Evolutionary conservation across 2,797 vertebrate genomes (phyloP).

Genomic region (Phataginus tetradactyla): DNA sequence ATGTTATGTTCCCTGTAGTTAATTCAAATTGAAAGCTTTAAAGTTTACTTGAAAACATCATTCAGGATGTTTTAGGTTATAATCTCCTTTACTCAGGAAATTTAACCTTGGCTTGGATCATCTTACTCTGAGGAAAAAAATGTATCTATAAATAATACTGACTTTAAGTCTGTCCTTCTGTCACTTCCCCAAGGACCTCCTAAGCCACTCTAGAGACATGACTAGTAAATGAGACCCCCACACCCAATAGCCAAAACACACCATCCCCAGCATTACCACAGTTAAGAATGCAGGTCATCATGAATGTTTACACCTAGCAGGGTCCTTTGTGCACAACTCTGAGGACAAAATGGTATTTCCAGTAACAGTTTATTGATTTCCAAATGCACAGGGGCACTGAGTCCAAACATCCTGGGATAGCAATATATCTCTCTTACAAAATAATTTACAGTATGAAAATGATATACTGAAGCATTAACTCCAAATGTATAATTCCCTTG

Average conservation of each 20-base stretch:
- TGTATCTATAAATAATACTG: not conserved
- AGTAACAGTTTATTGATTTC: conserved; percentile 84
- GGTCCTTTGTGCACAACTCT: conserved; percentile 76
- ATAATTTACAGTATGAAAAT: conserved; percentile 81
- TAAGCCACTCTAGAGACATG: not conserved
- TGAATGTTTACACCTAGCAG: conserved; percentile 75
- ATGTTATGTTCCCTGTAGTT: not conserved
- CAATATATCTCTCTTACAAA: conserved; percentile 81
- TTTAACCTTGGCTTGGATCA: not conserved
- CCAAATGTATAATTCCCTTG: conserved; percentile 66
- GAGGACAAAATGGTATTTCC: conserved; percentile 74
- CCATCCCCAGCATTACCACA: not conserved
- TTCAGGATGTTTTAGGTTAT: conserved; percentile 13
- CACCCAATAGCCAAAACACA: not conserved
- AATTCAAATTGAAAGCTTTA: conserved; percentile 20
- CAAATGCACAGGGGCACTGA: conserved; percentile 79
- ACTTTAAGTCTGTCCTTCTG: not conserved
- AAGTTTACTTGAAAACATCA: conserved; percentile 42
- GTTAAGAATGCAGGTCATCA: conserved; percentile 2
- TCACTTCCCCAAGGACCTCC: not conserved
- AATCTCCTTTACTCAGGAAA: conserved; percentile 32
- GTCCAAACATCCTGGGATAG: conserved; percentile 77
- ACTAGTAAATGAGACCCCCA: not conserved
- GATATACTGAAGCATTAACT: conserved; percentile 78
- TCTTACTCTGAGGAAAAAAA: conserved; percentile 40